Evolutionary conservation across 2,888 invertebrate species (phyloP).

Genomic region (Diplolepis rosae): DNA sequence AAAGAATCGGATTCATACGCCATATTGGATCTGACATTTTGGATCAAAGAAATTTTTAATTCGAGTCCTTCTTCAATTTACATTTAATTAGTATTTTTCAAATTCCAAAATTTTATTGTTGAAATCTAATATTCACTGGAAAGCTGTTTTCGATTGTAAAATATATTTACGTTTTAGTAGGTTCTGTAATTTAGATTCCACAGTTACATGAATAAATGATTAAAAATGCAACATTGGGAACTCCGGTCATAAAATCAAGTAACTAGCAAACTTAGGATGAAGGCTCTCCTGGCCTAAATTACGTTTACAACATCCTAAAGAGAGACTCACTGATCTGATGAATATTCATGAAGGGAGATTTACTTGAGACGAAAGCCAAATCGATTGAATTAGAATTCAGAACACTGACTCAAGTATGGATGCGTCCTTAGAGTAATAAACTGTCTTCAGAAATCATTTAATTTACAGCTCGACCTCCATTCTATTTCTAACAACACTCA

Average conservation of each 20-base stretch:
- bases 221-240: too few species aligned
- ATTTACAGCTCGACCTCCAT: not conserved
- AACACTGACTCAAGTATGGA: not conserved
- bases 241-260: not conserved
- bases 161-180: too few species aligned
- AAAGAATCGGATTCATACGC: too few species aligned
- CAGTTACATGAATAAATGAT: too few species aligned
- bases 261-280: not conserved
- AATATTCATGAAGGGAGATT: not conserved
- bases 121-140: too few species aligned
- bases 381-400: slow-evolving; percentile 8
- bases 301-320: not conserved
- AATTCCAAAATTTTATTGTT: too few species aligned
- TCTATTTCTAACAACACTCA: not conserved
- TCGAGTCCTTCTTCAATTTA: too few species aligned
- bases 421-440: not conserved
- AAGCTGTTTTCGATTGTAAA: too few species aligned
- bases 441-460: not conserved
- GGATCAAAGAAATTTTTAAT: too few species aligned
- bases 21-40: too few species aligned
- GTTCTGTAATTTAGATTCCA: too few species aligned
- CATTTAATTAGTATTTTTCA: too few species aligned
- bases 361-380: not conserved
- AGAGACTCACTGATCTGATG: not conserved
- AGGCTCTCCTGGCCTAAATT: not conserved